A percentile compares a stretch with the other conserved stretches of the same genome.
These are phyloP conservation scores for Uropsilus gracilis DNA, from an alignment of 2,113 vertebrate genomes.

Conservation along the genomic window DNA sequence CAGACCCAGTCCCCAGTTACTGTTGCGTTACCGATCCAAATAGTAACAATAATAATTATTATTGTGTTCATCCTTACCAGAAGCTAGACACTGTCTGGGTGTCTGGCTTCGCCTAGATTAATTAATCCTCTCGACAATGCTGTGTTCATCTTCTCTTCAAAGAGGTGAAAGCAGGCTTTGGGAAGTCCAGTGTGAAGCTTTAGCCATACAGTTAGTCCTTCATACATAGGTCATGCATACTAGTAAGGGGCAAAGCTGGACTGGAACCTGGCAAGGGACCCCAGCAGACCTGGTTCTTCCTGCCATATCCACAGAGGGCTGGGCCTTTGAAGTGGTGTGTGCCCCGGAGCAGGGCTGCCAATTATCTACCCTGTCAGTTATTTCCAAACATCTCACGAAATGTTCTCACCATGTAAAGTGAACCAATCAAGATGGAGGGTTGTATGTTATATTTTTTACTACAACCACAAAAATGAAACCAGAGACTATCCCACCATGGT, in stretches of 20 bases:
- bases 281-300: background rate
- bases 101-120: background rate
- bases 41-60: background rate
- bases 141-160: background rate
- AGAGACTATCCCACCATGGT: background rate
- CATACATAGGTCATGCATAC: background rate
- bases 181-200: background rate
- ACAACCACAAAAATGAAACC: background rate
- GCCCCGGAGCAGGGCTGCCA: background rate
- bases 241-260: background rate
- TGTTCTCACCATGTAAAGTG: background rate
- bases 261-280: no score
- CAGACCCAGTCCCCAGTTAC: background rate
- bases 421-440: background rate
- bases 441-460: constrained; percentile 9
- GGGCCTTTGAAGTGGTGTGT: background rate
- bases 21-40: background rate
- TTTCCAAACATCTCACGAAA: background rate
- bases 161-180: background rate
- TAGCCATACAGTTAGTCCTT: no score
- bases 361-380: background rate
- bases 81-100: background rate
- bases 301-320: background rate
- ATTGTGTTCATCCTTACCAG: background rate
- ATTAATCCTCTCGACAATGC: background rate